These are phyloP conservation scores for Sebastes hubbsi DNA, from an alignment of 2,797 vertebrate species.

Conservation along the genomic window DNA sequence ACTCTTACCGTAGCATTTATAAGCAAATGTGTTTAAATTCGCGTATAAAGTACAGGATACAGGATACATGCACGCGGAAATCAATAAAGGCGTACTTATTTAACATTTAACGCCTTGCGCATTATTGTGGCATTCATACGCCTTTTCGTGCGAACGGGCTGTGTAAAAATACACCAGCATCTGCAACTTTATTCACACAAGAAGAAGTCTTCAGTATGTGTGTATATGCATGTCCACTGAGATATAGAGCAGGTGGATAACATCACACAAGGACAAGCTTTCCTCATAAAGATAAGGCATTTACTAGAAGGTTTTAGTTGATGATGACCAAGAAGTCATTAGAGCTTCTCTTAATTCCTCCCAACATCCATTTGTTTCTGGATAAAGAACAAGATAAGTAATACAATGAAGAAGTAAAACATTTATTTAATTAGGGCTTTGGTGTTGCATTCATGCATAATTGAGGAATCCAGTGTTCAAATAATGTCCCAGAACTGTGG, in stretches of 20 bases:
- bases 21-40: too few species aligned
- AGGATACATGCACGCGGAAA: too few species aligned
- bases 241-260: neutral
- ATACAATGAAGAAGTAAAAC: constrained; percentile 48
- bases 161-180: neutral
- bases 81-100: accelerated
- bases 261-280: constrained; percentile 61
- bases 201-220: neutral
- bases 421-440: constrained; percentile 62
- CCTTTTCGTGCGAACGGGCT: neutral
- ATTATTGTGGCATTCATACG: too few species aligned
- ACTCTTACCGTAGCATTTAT: too few species aligned
- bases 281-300: constrained; percentile 48
- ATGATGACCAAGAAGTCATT: constrained; percentile 50
- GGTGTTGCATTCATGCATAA: constrained; percentile 56
- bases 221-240: neutral
- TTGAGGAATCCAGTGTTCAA: constrained; percentile 50
- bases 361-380: constrained; percentile 50
- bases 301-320: constrained; percentile 17
- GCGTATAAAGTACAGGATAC: too few species aligned
- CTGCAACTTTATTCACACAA: neutral
- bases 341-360: constrained; percentile 55
- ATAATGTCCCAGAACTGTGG: constrained; percentile 33
- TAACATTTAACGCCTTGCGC: accelerated
- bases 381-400: constrained; percentile 47